These are phyloP conservation scores for Theonella swinhoei DNA, from an alignment of 37 sponge, comb jelly and placozoan species.

Conservation along the genomic window DNA sequence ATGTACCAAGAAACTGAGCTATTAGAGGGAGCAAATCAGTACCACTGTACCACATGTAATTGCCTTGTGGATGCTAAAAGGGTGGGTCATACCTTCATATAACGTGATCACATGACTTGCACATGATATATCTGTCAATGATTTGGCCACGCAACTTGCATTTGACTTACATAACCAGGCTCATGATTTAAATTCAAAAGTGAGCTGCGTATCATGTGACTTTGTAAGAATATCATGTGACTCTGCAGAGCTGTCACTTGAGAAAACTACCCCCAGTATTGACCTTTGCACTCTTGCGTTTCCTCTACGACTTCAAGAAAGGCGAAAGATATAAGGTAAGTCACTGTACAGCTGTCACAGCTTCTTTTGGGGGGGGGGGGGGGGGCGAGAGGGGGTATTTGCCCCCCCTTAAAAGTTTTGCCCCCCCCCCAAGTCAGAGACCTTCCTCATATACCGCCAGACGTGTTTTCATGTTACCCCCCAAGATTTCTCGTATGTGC, in stretches of 20 bases:
- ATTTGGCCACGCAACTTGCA: conserved; percentile 80
- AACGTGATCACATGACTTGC: background rate
- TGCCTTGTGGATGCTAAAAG: conserved; percentile 80
- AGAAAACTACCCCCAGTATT: conserved; percentile 83
- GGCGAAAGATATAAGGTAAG: conserved; percentile 86
- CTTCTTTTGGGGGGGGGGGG: no score
- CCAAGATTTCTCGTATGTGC: no score
- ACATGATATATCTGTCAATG: conserved; percentile 52
- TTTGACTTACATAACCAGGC: no score
- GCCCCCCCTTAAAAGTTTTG: no score
- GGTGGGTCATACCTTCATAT: conserved; percentile 11
- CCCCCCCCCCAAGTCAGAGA: no score
- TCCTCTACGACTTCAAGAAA: conserved; percentile 83
- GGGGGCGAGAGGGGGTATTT: no score
- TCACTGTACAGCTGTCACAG: no score
- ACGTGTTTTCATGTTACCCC: no score
- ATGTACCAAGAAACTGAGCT: conserved; percentile 63
- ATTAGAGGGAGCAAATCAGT: conserved; percentile 84
- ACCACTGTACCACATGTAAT: conserved; percentile 76
- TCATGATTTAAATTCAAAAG: no score
- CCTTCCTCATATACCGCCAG: no score
- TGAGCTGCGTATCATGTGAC: background rate
- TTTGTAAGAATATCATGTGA: background rate
- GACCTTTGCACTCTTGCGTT: conserved; percentile 84
- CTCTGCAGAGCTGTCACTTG: conserved; percentile 54